Base-by-base conservation (phyloP, 2,888 invertebrate species). In the Cheilosia vernalis region DNA sequence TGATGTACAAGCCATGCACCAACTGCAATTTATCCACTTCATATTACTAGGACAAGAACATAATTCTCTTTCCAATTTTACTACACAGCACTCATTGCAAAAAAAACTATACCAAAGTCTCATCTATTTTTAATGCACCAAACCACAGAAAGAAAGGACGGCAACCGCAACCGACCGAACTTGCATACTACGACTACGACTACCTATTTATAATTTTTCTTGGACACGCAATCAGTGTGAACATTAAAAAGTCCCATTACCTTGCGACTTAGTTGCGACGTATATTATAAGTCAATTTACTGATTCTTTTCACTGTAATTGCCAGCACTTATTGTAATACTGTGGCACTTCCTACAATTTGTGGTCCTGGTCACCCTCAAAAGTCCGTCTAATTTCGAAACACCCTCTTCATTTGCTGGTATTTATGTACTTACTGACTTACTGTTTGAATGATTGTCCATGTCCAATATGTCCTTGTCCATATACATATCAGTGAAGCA, bases 71-170 rank as follows among this genome's bases (percentile, higher is more conserved):
- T 44, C n/a, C 40, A 60, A 40, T 70, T 70, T 21, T n/a, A 49
- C 24, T 15, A 15, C 37, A n/a, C n/a, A n/a, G 17, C 58, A 40
- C 33, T 24, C 47, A 40, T 33, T 56, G 74, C 74, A 61, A 80
- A 67, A 80, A 67, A 61, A 76, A 49, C 15, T 17, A 27, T 55
- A 21, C 27, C 27, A 30, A 67, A 56, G 61, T n/a, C 55, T 69
- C 81, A 76, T 76, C 69, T 63, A 81, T 81, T 76, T 81, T 69
- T 81, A 69, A 76, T 77, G 47, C 55, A 37, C 40, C 4, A 42
- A 30, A 27, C 55, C 73, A 53, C 53, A 42, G 2, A 33, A 44
- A 42, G 21, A 15, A 27, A 40, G 49, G 6, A 47, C 51, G 10
- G 40, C n/a, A 19, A 73, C 61, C 47, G 30, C 72, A 33, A 30